Base-by-base conservation (phyloP, 1,140 invertebrate species). In the Calosoma granatense region DNA sequence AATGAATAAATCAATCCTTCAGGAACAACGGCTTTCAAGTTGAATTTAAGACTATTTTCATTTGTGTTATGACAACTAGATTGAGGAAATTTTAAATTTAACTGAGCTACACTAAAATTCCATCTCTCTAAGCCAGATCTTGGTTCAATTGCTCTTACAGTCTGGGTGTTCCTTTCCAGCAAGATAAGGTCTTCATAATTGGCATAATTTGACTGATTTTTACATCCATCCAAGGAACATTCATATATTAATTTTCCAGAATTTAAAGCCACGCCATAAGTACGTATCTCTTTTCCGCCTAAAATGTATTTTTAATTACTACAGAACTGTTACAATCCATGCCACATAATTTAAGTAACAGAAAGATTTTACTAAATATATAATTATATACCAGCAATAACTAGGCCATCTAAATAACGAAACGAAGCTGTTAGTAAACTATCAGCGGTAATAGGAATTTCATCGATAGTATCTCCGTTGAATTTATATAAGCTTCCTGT, bases 31-130 rank as follows among this genome's bases (percentile, higher is more conserved):
- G 87, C 83, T 65, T 80, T 79, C 15, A 81, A 75, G 61, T 79
- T 79, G 57, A 78, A 75, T 65, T 82, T 75, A 22, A 70, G 68
- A 22, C 72, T 65, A 17, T 72, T 65, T 14, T 72, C 60, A 36
- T 36, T 6, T 36, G 26, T 36, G 26, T 36, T 36, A 54, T 68
- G 59, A 4, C 56, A 63, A 39, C 67, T 66, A 54, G 64, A 67
- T 67, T 67, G 67, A 1, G 69, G 62, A n/a, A 91, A 64, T 51
- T 83, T 81, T 26, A 95, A 62, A 61, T 94, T 84, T 73, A 94
- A 87, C 59, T 90, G 84, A 1, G 88, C 91, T 22, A 97, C 92
- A 72, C 90, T 94, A 66, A 94, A 97, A 75, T 97, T 96, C 94
- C 94, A 97, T 65, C 86, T 90, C 78, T 97, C 93, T 51, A 73